phyloP scores from a whole-genome alignment of 2,888 invertebrate genomes.

The Apoderus coryli region DNA sequence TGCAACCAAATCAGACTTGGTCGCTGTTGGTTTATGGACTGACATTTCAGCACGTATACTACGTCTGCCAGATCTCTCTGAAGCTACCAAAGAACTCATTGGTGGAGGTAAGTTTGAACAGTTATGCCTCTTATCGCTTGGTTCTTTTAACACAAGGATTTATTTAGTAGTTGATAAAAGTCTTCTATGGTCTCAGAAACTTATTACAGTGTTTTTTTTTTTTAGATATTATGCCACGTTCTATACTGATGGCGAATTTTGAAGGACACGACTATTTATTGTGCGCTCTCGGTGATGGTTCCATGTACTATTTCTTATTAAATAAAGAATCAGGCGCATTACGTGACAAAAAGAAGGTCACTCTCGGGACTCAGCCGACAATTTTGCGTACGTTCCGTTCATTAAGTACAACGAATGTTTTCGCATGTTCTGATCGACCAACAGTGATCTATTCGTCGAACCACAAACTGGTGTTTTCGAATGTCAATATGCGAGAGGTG shows the following conservation, averaged over 20 bases:
- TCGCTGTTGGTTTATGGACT: constrained; percentile 93
- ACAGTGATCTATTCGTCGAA: constrained; percentile 99
- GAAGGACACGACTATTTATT: constrained; percentile 82
- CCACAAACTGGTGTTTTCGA: constrained; percentile 96
- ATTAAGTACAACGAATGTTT: constrained; percentile 86
- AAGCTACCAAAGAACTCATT: constrained; percentile 73
- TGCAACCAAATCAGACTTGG: constrained; percentile 49
- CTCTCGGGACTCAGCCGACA: constrained; percentile 94
- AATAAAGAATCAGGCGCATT: constrained; percentile 60
- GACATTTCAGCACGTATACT: constrained; percentile 87
- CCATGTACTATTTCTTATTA: constrained; percentile 89
- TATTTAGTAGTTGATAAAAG: no score
- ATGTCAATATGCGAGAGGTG: constrained; percentile 88
- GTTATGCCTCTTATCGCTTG: no score
- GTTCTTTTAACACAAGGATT: no score
- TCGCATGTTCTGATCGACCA: constrained; percentile 96
- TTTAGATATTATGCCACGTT: constrained; percentile 89
- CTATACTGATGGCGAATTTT: constrained; percentile 86
- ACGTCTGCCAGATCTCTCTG: constrained; percentile 62
- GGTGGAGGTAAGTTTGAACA: constrained; percentile 50
- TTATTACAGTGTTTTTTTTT: constrained; percentile 13
- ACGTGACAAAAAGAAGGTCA: constrained; percentile 86
- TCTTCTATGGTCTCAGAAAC: no score
- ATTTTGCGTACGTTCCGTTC: constrained; percentile 81
- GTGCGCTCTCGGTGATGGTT: constrained; percentile 93